A percentile compares a stretch with the other conserved stretches of the same genome.
phyloP scores from a whole-genome alignment of 1,140 invertebrate species.

The Drosophila sechellia region DNA sequence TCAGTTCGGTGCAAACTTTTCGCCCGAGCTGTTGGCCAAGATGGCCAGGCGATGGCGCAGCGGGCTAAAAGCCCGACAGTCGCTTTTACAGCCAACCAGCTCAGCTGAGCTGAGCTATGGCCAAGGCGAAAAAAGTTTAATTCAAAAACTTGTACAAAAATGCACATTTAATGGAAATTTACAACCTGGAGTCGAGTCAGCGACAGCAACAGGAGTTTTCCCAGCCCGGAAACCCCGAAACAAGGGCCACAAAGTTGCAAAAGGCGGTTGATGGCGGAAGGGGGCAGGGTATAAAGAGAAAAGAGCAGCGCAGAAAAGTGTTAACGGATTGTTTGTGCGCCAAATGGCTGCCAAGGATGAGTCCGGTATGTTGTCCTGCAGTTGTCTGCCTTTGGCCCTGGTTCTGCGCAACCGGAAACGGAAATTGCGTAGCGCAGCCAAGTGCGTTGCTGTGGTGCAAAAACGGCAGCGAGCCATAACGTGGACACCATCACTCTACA shows the following conservation, averaged over 20 bases:
- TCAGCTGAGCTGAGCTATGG: slow-evolving; percentile 67
- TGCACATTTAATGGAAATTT: slow-evolving; percentile 84
- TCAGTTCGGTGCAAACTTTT: slow-evolving; percentile 64
- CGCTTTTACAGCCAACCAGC: slow-evolving; percentile 30
- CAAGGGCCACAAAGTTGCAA: slow-evolving; percentile 75
- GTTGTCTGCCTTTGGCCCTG: slow-evolving; percentile 61
- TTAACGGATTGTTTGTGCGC: slow-evolving; percentile 79
- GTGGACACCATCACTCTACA: slow-evolving; percentile 19
- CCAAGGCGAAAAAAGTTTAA: slow-evolving; percentile 80
- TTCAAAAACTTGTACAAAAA: slow-evolving; percentile 84
- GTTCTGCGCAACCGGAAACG: slow-evolving; percentile 71
- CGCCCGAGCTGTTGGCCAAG: slow-evolving; percentile 67
- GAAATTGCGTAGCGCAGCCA: slow-evolving; percentile 76
- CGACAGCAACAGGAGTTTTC: slow-evolving; percentile 58
- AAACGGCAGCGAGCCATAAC: slow-evolving; percentile 43
- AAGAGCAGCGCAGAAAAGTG: slow-evolving; percentile 62
- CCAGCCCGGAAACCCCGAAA: slow-evolving; percentile 57
- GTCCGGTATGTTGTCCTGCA: slow-evolving; percentile 43
- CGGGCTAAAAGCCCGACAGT: slow-evolving; percentile 39
- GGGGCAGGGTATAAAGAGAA: background rate
- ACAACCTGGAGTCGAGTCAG: slow-evolving; percentile 78
- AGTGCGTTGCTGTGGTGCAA: slow-evolving; percentile 64
- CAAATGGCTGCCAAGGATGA: slow-evolving; percentile 49
- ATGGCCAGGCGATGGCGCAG: slow-evolving; percentile 59
- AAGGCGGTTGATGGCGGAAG: background rate